Evolutionary conservation across 2,797 vertebrate species (phyloP).

Genomic region (Ataeniobius toweri): DNA sequence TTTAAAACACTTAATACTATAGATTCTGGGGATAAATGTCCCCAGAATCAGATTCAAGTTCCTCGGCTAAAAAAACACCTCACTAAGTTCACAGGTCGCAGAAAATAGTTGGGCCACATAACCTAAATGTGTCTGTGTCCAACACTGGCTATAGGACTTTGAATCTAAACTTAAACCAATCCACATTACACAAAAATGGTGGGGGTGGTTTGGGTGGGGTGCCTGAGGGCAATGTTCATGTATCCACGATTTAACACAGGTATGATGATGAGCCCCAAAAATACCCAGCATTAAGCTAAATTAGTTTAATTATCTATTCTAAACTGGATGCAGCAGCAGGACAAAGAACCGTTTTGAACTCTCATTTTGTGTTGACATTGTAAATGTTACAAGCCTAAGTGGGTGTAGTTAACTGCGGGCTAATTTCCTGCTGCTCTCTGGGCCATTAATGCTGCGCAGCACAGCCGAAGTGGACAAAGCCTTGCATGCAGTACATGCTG

Average conservation of each 20-base stretch:
- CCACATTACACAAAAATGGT: neutral
- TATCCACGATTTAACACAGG: constrained; percentile 11
- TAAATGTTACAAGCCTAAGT: constrained; percentile 55
- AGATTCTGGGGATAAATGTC: neutral
- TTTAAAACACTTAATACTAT: too few relatives aligned
- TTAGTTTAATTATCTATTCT: constrained; percentile 40
- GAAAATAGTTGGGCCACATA: neutral
- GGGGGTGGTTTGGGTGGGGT: neutral
- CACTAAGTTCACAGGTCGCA: neutral
- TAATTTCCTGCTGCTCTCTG: constrained; percentile 55
- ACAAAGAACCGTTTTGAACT: constrained; percentile 27
- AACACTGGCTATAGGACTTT: neutral
- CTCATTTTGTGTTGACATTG: constrained; percentile 56
- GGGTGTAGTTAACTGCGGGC: constrained; percentile 49
- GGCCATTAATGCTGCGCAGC: constrained; percentile 26
- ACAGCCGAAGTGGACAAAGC: constrained; percentile 22
- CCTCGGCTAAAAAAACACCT: neutral
- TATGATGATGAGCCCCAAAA: constrained; percentile 25
- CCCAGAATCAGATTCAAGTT: neutral
- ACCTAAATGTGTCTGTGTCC: neutral
- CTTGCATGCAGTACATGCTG: constrained; percentile 19
- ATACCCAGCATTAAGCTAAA: constrained; percentile 44
- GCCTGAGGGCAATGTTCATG: constrained; percentile 1
- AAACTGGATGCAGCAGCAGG: constrained; percentile 41
- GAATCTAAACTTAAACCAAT: neutral